phyloP scores from a whole-genome alignment of 2,888 invertebrate genomes.

The Lepeophtheirus nordmannii region DNA sequence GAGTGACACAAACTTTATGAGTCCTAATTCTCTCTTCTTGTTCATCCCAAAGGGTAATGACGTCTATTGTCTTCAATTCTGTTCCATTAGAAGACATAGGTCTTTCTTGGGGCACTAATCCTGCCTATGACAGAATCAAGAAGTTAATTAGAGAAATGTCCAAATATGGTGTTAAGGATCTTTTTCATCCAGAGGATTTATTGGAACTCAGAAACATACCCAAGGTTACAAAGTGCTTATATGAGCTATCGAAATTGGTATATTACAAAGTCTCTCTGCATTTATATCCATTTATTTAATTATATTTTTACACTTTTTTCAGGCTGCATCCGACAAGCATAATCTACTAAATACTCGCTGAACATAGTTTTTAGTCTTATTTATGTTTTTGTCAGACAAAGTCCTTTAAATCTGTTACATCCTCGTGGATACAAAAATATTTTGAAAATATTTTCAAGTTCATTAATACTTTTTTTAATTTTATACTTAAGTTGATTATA shows the following conservation, averaged over 20 bases:
- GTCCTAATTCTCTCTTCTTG: conserved; percentile 3
- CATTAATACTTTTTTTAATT: too few species aligned
- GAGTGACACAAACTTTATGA: background rate
- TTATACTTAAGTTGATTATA: too few species aligned
- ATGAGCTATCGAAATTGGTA: conserved; percentile 24
- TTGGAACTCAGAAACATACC: conserved; percentile 24
- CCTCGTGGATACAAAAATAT: too few species aligned
- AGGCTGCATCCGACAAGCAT: conserved; percentile 22
- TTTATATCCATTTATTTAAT: background rate
- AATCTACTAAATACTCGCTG: conserved; percentile 14
- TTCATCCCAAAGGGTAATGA: conserved; percentile 22
- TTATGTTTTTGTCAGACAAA: too few species aligned
- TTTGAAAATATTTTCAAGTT: too few species aligned
- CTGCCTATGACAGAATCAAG: conserved; percentile 20
- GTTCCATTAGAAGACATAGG: conserved; percentile 24
- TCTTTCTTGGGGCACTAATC: conserved; percentile 20
- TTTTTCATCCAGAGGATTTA: conserved; percentile 23
- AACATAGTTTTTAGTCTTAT: background rate
- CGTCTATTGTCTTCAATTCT: conserved; percentile 24
- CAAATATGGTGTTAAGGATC: conserved; percentile 22
- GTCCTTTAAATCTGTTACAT: too few species aligned
- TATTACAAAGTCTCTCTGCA: background rate
- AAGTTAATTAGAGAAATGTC: conserved; percentile 17
- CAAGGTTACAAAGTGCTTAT: conserved; percentile 24
- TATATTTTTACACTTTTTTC: conserved; percentile 1